These are phyloP conservation scores for Oryctolagus cuniculus DNA, from an alignment of 2,113 vertebrate species.

Conservation along the genomic window mOryCun1.1 NC_091433.1:12475001-12475500, in stretches of 20 bases:
- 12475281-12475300: background rate
- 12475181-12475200: background rate
- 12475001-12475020: background rate
- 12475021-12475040: background rate
- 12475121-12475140: background rate
- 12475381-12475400: background rate
- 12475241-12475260: background rate
- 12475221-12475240: background rate
- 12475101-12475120: background rate
- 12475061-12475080: background rate
- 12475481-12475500: background rate
- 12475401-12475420: background rate
- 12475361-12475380: background rate
- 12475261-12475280: accelerated
- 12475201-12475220: accelerated
- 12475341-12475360: background rate
- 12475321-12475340: background rate
- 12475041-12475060: background rate
- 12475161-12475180: background rate
- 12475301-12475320: background rate
- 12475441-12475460: background rate
- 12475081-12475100: background rate
- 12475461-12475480: background rate
- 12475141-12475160: background rate
- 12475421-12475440: background rate